Evolutionary conservation across 1,140 invertebrate genomes (phyloP), one percentile per base, ranked within the genome.

Genomic region (Eulimnadia texana): DNA sequence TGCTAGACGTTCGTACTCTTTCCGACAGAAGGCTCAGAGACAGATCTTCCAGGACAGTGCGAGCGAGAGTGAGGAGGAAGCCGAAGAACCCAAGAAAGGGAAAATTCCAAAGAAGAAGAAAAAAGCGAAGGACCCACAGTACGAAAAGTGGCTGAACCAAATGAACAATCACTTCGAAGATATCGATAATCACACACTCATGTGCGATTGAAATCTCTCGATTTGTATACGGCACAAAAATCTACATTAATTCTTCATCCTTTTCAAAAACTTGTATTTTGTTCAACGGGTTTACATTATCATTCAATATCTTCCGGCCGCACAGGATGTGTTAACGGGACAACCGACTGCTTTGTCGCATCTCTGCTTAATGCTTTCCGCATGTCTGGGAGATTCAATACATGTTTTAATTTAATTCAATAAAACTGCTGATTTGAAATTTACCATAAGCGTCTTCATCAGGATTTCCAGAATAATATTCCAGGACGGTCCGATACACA

Each of bases 371-470:
- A 77, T 0, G 94, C 93, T 81, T 98, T 98, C 69, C 95, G 80
- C 95, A 99, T 99, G 81, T 99, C 93, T 97, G 74, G 57, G 81
- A 80, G 70, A 72, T 70, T 70, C 65, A 70, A 64, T 66, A 63
- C 19, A 50, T 63, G 28, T n/a, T 22, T 57, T 52, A n/a, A 25
- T 33, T 55, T 3, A 13, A 16, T 19, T 29, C 63, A 3, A 55
- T 51, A 16, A 57, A n/a, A n/a, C 11, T 16, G 25, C 62, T 59
- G 9, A 47, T 57, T 33, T 57, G 64, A 56, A 58, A 68, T 66
- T 77, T 81, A 95, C 92, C 94, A 82, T 90, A 98, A 64, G 94
- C 96, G 82, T 99, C 90, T 84, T 98, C 95, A 77, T 98, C 94
- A 25, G 90, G 89, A 76, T 93, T 88, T 33, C 92, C 92, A 51